A percentile compares a stretch with the other conserved stretches of the same genome.
These are phyloP conservation scores for Polydrusus pterygomalis DNA, from an alignment of 2,888 invertebrate genomes.

Conservation along the genomic window DNA sequence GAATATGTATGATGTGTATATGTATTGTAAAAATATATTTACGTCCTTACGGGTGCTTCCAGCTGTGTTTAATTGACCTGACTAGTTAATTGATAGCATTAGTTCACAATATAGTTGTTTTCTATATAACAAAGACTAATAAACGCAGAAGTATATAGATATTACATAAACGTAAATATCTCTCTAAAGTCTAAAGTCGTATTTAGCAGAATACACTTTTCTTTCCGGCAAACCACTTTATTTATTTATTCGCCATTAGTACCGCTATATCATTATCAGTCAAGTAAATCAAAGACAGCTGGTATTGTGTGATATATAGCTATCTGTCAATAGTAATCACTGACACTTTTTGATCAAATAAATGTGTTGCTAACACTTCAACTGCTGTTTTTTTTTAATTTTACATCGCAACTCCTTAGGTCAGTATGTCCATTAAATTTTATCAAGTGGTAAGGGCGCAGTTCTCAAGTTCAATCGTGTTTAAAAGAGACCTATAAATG, in stretches of 20 bases:
- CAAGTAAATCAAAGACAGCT: background rate
- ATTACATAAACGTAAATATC: too few relatives aligned
- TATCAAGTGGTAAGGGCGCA: background rate
- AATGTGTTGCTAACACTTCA: conserved; percentile 4
- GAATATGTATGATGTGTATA: conserved; percentile 15
- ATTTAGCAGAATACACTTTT: too few relatives aligned
- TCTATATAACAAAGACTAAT: too few relatives aligned
- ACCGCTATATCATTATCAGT: too few relatives aligned
- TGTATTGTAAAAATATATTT: conserved; percentile 10
- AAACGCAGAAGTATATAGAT: too few relatives aligned
- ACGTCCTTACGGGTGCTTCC: background rate
- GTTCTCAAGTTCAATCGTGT: too few relatives aligned
- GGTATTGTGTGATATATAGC: background rate
- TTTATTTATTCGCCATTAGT: too few relatives aligned
- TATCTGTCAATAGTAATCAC: background rate
- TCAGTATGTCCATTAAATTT: too few relatives aligned
- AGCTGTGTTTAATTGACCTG: background rate
- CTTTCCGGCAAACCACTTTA: too few relatives aligned
- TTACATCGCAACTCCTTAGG: too few relatives aligned
- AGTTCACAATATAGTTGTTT: background rate
- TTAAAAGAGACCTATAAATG: too few relatives aligned
- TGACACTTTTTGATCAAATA: background rate
- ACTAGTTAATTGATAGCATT: background rate
- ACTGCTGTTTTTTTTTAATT: background rate
- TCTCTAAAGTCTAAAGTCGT: too few relatives aligned